phyloP scores from a whole-genome alignment of 1,140 invertebrate genomes.

The Drosophila simulans region DNA sequence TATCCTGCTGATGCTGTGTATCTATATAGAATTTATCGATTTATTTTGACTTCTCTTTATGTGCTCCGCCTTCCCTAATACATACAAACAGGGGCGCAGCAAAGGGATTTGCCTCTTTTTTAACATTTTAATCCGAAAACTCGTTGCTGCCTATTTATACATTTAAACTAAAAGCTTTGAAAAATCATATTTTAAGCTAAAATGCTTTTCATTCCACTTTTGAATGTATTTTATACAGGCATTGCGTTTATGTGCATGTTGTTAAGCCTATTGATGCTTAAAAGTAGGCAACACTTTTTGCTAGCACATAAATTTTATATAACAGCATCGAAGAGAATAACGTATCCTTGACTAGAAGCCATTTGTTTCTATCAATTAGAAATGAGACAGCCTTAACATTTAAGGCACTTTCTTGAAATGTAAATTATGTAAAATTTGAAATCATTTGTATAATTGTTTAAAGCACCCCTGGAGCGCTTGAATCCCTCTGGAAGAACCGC shows the following conservation, averaged over 20 bases:
- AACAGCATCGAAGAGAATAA: no score
- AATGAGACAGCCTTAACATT: not conserved
- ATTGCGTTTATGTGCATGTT: no score
- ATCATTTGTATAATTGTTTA: not conserved
- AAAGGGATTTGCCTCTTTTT: not conserved
- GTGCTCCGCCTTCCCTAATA: constrained; percentile 52
- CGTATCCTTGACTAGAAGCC: no score
- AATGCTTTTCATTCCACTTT: not conserved
- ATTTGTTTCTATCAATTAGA: not conserved
- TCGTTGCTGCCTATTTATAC: not conserved
- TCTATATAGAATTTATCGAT: constrained; percentile 76
- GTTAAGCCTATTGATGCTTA: not conserved
- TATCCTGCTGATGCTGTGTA: constrained; percentile 52
- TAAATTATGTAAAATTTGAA: not conserved
- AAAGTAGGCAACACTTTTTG: not conserved
- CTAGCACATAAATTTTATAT: not conserved
- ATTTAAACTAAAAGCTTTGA: no score
- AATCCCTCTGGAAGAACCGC: not conserved
- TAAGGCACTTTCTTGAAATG: no score
- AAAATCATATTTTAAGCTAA: no score
- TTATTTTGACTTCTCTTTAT: constrained; percentile 79
- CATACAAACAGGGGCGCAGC: constrained; percentile 30
- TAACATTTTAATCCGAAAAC: not conserved
- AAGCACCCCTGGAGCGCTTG: not conserved
- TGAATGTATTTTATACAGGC: not conserved